Evolutionary conservation across 2,888 invertebrate genomes (phyloP), one percentile per base, ranked within the genome.

Genomic region (Leucania comma): DNA sequence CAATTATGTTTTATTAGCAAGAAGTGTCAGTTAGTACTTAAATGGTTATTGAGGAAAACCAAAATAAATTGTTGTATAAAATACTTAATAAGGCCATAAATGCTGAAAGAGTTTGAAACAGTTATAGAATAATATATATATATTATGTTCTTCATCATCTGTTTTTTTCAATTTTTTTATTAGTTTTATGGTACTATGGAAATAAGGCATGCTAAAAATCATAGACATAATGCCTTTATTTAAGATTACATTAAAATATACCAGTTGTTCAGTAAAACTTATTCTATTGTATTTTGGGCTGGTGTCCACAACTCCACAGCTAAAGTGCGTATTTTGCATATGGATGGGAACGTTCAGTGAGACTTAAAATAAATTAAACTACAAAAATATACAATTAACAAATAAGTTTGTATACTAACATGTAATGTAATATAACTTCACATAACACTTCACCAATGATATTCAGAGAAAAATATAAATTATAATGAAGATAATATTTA

Each of bases 401-500:
- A 38, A 24, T 50, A 38, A 20, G 22, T 32, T 22, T 17, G 48
- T 64, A 0, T 35, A 48, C 35, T 17, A 42, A 48, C 46, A 26
- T 48, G 20, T 4, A 35, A 38, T 0, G 42, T 48, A 38, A 12
- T n/a, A n/a, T n/a, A 48, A 77, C 67, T 61, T 1, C n/a, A 69
- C 57, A 46, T 51, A 57, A 51, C 26, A 57, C 17, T 22, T 48
- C 24, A 63, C 42, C 24, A 69, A 58, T 62, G 24, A 53, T 22
- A 4, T 50, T 42, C 2, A 53, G 67, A 68, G 14, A 54, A 61
- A 22, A 60, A 56, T 58, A 59, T 42, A 48, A 57, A 22, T 12
- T 4, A 17, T 4, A 35, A 61, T 14, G 20, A 20, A 53, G 22
- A 32, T 26, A 66, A 29, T 9, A 51, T 73, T 65, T 56, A 75